Base-by-base conservation (phyloP, 2,113 vertebrate species). In the Platichthys flesus region DNA sequence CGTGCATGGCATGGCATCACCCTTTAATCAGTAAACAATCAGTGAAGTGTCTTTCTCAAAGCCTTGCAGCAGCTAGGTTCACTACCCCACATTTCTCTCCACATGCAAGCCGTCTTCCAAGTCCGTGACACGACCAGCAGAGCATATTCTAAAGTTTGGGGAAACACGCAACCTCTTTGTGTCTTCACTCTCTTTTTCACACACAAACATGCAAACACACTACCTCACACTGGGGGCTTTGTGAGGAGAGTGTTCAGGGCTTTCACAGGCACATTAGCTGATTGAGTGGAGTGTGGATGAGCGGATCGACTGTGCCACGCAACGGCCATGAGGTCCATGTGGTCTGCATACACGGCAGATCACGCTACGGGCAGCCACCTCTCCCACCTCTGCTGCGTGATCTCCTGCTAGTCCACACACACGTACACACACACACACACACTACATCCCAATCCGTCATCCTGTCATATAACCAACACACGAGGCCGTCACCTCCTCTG, bases 261-360 rank as follows among this genome's bases (percentile, higher is more conserved):
- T 75, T 71, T 80, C 73, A 75, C 71, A 2, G 59, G 73, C 40
- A 80, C 88, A 90, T 93, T 93, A 92, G 85, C 83, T 87, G 89
- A 87, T 82, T 62, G 69, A 73, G 77, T 40, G 13, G 58, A 28
- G 73, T 72, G 70, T 75, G 81, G 66, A 77, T 87, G 87, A 88
- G 80, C 55, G 79, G 71, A 76, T 68, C 16, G 76, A 82, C 82
- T 42, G 67, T 75, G 79, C 87, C 92, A 94, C 76, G 88, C 76
- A 31, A 45, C 71, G 0, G 65, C 85, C 93, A 91, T 79, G 90
- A 88, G 91, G 58, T 76, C 75, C 93, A 90, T 81, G 90, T 89
- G 91, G 56, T 80, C 71, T 68, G 58, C 81, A 70, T 69, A 74
- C 87, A 83, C 15, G 42, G 60, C 59, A 31, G 82, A 87, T 91